Percentiles rank a stretch among this genome's conserved stretches.
These are phyloP conservation scores for Harlomillsia oculata DNA, from an alignment of 1,140 invertebrate genomes.

Conservation along the genomic window DNA sequence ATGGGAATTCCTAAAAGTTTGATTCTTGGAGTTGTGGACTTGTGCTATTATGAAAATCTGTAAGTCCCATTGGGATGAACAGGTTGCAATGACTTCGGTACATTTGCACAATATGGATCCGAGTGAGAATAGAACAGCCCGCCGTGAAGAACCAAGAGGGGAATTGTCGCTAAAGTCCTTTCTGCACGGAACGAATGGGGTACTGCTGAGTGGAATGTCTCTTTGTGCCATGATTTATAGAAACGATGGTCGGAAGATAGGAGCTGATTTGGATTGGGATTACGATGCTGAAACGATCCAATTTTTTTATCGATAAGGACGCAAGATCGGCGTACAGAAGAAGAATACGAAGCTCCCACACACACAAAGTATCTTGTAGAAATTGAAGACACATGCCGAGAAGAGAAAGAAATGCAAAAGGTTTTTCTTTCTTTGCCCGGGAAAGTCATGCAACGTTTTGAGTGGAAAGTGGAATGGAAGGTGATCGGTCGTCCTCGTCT, in stretches of 20 bases:
- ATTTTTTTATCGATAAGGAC: conserved; percentile 23
- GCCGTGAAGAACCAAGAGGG: neutral
- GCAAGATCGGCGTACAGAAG: conserved; percentile 1
- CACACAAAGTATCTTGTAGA: too few species aligned
- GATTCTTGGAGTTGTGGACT: too few species aligned
- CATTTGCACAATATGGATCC: too few species aligned
- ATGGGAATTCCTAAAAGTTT: too few species aligned
- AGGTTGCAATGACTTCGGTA: too few species aligned
- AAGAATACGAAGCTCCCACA: too few species aligned
- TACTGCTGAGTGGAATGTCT: conserved; percentile 20
- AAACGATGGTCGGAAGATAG: conserved; percentile 16
- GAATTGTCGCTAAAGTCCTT: neutral
- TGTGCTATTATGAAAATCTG: too few species aligned
- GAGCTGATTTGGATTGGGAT: conserved; percentile 24
- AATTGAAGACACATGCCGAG: too few species aligned
- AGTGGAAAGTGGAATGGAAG: too few species aligned
- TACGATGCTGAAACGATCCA: conserved; percentile 15
- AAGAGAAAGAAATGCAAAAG: conserved; percentile 8
- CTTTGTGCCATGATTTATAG: conserved; percentile 34
- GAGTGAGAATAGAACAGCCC: too few species aligned
- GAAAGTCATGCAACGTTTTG: too few species aligned
- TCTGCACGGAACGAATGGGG: neutral
- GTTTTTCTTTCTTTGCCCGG: too few species aligned
- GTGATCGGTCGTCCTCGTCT: conserved; percentile 4
- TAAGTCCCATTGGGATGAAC: conserved; percentile 23